phyloP scores from a whole-genome alignment of 2,888 invertebrate genomes.

The Timema cristinae region DNA sequence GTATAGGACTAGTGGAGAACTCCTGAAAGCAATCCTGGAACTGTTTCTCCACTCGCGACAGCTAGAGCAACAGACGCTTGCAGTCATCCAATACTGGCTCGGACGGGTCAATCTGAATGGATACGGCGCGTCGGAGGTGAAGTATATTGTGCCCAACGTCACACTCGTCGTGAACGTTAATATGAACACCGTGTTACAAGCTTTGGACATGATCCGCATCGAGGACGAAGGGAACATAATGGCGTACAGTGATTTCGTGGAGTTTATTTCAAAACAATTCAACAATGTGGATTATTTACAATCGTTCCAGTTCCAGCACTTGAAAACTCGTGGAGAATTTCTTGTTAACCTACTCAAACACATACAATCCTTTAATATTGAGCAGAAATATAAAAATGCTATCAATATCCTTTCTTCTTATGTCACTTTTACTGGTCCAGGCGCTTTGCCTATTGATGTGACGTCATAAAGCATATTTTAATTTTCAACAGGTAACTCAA shows the following conservation, averaged over 20 bases:
- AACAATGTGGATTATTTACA: background rate
- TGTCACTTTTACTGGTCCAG: too few relatives aligned
- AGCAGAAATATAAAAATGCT: background rate
- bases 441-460: too few relatives aligned
- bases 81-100: background rate
- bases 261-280: background rate
- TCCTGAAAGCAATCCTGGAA: background rate
- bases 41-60: background rate
- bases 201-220: background rate
- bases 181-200: background rate
- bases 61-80: background rate
- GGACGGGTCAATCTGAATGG: conserved; percentile 3
- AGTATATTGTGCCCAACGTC: background rate
- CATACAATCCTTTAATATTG: background rate
- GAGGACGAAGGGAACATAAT: background rate
- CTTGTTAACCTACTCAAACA: background rate
- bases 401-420: too few relatives aligned
- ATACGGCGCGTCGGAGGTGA: background rate
- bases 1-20: background rate
- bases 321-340: conserved; percentile 9
- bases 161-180: background rate
- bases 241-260: background rate
- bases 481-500: too few relatives aligned
- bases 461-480: too few relatives aligned
- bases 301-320: background rate